A percentile compares a stretch with the other conserved stretches of the same genome.
Evolutionary conservation across 2,797 vertebrate genomes (phyloP).

Genomic region (Spheniscus humboldti): DNA sequence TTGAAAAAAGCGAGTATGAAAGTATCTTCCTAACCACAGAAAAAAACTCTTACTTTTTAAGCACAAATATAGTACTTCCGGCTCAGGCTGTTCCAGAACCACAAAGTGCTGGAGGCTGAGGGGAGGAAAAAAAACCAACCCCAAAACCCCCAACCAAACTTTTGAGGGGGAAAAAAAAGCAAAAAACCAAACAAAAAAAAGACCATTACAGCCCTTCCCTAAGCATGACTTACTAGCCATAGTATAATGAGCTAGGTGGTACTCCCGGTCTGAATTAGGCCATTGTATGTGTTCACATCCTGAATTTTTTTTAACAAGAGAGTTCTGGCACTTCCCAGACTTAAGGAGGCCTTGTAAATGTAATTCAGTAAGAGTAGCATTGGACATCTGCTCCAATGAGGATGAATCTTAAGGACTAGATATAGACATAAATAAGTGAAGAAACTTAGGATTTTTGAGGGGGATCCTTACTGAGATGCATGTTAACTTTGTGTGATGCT

Average conservation of each 20-base stretch:
- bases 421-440: background rate
- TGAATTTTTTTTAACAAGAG: background rate
- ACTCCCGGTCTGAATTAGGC: background rate
- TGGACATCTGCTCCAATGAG: background rate
- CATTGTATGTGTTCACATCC: background rate
- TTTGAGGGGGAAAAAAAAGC: no score
- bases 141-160: background rate
- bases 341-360: background rate
- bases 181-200: no score
- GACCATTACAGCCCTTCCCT: background rate
- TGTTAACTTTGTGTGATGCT: background rate
- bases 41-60: background rate
- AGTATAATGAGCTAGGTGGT: background rate
- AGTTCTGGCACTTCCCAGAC: background rate
- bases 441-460: background rate
- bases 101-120: background rate
- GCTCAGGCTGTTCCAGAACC: background rate
- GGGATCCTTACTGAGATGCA: background rate
- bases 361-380: background rate
- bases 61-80: background rate
- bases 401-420: background rate
- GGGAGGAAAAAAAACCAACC: background rate
- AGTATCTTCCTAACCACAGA: background rate
- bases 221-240: background rate
- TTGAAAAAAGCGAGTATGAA: background rate